Evolutionary conservation across 2,888 invertebrate species (phyloP), one percentile per base, ranked within the genome.

Genomic region (Meta bourneti): DNA sequence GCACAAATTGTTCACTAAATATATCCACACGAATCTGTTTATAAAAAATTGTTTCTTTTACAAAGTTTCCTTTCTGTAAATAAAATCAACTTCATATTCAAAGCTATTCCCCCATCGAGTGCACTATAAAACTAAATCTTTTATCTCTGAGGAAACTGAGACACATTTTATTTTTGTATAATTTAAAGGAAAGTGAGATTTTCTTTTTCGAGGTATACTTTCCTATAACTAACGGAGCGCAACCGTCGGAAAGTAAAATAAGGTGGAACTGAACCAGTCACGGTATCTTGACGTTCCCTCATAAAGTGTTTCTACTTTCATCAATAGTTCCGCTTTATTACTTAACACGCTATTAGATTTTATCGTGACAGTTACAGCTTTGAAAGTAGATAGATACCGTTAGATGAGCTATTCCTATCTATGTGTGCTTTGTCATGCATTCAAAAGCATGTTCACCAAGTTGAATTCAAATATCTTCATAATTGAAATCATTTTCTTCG

Each of bases 211-310:
- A 20, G 11, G 48, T 71, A 19, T n/a, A 71, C n/a, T 72, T 83
- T 34, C 82, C 82, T 48, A 51, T 16, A 49, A 13, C 51, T 19
- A 19, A 16, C 51, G 52, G 16, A 72, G 71, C 51, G 72, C 7
- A 20, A 72, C 34, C 82, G 51, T 72, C 71, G 51, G 72, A 83
- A 83, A 72, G 82, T 83, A 61, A 71, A 72, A 34, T 34, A 34
- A 34, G 34, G 34, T 34, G 34, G 34, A 83, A 83, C 16, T 19
- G 82, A 19, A 72, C 7, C 48, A 7, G 11, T 61, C 61, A 61
- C 48, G 20, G 13, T 34, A 6, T 13, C 19, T 74, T 19, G 48
- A 74, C 34, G 6, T 74, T 74, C 19, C 6, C 9, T 74, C 48
- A 74, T 1, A 74, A 61, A 34, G 9, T 72, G 19, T 16, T 16